A percentile compares a stretch with the other conserved stretches of the same genome.
These are phyloP conservation scores for Drepana falcataria DNA, from an alignment of 2,888 invertebrate genomes.

Conservation along the genomic window DNA sequence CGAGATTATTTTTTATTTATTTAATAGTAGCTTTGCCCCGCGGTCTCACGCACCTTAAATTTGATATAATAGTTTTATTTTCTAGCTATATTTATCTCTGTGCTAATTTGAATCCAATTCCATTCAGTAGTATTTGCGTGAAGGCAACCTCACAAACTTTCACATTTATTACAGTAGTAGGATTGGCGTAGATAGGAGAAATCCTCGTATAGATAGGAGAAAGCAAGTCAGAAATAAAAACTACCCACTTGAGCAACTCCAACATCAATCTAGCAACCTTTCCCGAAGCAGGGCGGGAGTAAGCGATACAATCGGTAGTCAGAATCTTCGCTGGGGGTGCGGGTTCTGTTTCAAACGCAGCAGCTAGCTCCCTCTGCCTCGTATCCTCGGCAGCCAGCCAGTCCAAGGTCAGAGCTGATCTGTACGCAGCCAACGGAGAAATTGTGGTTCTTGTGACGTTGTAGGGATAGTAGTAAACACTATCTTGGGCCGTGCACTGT, in stretches of 20 bases:
- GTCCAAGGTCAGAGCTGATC: constrained; percentile 57
- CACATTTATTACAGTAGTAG: too few relatives aligned
- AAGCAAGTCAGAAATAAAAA: background rate
- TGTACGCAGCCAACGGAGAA: constrained; percentile 50
- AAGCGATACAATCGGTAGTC: constrained; percentile 47
- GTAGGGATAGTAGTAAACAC: constrained; percentile 30
- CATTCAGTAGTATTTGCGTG: too few relatives aligned
- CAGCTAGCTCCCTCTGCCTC: constrained; percentile 51
- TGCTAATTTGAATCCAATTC: too few relatives aligned
- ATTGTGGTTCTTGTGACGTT: constrained; percentile 42
- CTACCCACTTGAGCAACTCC: constrained; percentile 51
- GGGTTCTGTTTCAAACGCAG: constrained; percentile 47
- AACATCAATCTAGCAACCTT: constrained; percentile 59
- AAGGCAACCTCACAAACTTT: too few relatives aligned
- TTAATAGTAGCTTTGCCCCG: too few relatives aligned
- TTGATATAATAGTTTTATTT: too few relatives aligned
- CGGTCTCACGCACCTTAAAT: too few relatives aligned
- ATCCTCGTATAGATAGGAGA: background rate
- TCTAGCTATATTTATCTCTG: too few relatives aligned
- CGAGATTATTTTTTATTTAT: too few relatives aligned
- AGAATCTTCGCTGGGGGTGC: constrained; percentile 31
- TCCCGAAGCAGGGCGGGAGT: constrained; percentile 49
- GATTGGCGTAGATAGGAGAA: too few relatives aligned
- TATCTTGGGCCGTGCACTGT: constrained; percentile 38
- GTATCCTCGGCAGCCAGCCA: constrained; percentile 58